A percentile compares a stretch with the other conserved stretches of the same genome.
These are phyloP conservation scores for Odontomyia ornata DNA, from an alignment of 2,888 invertebrate species.

Conservation along the genomic window DNA sequence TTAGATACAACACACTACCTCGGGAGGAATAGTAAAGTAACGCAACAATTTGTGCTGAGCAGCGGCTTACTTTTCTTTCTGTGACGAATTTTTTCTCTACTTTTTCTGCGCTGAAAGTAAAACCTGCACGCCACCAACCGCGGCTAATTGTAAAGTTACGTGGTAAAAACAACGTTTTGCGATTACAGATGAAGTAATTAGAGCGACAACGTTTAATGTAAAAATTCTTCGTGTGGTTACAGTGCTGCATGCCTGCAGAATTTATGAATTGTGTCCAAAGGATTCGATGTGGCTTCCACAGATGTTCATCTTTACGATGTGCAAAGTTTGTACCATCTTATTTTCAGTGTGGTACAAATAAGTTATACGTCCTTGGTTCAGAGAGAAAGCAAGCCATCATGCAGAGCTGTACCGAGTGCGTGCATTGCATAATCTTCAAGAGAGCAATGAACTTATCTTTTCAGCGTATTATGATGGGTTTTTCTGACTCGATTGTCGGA, in stretches of 20 bases:
- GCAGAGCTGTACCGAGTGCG: background rate
- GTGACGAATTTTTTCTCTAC: background rate
- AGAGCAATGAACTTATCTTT: constrained; percentile 22
- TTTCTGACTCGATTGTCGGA: background rate
- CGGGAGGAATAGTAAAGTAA: too few species aligned
- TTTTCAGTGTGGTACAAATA: too few species aligned
- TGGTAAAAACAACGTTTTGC: background rate
- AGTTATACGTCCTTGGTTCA: constrained; percentile 10
- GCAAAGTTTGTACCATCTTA: too few species aligned
- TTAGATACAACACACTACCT: too few species aligned
- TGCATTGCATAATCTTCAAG: background rate
- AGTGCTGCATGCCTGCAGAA: background rate
- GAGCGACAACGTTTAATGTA: background rate
- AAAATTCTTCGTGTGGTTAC: too few species aligned
- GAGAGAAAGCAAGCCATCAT: constrained; percentile 20
- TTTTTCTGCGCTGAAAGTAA: constrained; percentile 18
- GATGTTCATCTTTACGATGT: background rate
- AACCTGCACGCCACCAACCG: constrained; percentile 20
- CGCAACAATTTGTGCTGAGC: too few species aligned
- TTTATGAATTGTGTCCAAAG: too few species aligned
- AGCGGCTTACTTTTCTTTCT: constrained; percentile 13
- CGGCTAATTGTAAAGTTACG: background rate
- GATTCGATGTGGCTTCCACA: too few species aligned
- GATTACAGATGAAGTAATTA: constrained; percentile 29
- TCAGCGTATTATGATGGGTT: constrained; percentile 9